These are phyloP conservation scores for Parotocinclus haroldoi DNA, from an alignment of 2,797 vertebrate species.

Conservation along the genomic window DNA sequence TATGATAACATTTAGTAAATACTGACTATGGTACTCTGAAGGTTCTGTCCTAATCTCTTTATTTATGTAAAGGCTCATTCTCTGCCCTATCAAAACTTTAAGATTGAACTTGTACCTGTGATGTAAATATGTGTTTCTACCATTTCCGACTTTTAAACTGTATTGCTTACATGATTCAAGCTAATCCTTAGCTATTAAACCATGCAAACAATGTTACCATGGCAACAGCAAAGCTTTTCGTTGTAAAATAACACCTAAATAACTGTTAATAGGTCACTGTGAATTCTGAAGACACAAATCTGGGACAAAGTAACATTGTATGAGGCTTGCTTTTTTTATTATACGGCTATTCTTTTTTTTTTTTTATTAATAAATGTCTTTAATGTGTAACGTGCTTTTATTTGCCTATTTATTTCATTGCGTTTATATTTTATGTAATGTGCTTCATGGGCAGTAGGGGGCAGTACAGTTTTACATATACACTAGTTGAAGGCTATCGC, in stretches of 20 bases:
- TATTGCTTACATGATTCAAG: too few relatives aligned
- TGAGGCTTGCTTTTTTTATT: neutral
- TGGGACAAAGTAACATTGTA: too few relatives aligned
- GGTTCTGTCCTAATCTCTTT: neutral
- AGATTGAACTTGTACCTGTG: slow-evolving; percentile 10
- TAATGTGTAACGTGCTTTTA: neutral
- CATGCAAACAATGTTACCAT: too few relatives aligned
- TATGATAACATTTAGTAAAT: neutral
- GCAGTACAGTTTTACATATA: slow-evolving; percentile 1
- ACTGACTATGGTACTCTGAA: too few relatives aligned
- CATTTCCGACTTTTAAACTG: neutral
- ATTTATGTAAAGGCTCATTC: slow-evolving; percentile 16
- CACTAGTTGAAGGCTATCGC: too few relatives aligned
- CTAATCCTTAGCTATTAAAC: too few relatives aligned
- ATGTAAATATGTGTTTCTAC: slow-evolving; percentile 44
- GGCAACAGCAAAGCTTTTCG: too few relatives aligned
- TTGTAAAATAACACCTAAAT: too few relatives aligned
- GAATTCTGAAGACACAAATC: too few relatives aligned
- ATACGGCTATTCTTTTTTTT: slow-evolving; percentile 1
- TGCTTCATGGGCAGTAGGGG: slow-evolving; percentile 7
- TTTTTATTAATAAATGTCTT: slow-evolving; percentile 6
- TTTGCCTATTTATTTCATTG: neutral
- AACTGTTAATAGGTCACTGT: too few relatives aligned
- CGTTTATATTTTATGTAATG: neutral
- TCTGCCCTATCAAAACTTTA: slow-evolving; percentile 10